Evolutionary conservation across 37 sponge, comb jelly and placozoan genomes (phyloP).

Genomic region (Beroe forskalii): DNA sequence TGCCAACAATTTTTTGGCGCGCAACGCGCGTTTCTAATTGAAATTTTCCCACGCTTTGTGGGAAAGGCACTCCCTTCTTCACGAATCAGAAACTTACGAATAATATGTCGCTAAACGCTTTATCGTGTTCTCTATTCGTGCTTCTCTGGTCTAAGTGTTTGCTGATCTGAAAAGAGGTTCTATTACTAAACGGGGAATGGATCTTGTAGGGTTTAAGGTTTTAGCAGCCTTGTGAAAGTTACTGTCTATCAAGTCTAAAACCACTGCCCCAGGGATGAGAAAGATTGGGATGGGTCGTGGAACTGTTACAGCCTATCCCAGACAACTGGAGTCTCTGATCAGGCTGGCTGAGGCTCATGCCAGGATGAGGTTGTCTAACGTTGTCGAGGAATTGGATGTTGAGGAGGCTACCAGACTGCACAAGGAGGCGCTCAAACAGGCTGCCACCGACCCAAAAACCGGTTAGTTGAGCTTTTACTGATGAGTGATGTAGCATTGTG

Average conservation of each 20-base stretch:
- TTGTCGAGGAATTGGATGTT: constrained; percentile 96
- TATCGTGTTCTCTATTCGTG: too few relatives aligned
- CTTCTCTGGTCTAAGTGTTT: too few relatives aligned
- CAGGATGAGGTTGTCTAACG: constrained; percentile 85
- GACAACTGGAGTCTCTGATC: constrained; percentile 98
- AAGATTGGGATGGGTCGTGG: constrained; percentile 88
- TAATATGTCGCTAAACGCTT: too few relatives aligned
- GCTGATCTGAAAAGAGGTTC: too few relatives aligned
- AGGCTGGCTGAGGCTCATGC: constrained; percentile 97
- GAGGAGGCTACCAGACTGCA: constrained; percentile 96
- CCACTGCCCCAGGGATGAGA: constrained; percentile 89
- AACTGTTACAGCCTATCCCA: constrained; percentile 92
- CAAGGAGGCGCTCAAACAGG: constrained; percentile 95
- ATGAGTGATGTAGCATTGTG: too few relatives aligned
- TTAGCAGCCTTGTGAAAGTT: too few relatives aligned
- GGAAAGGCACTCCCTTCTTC: too few relatives aligned
- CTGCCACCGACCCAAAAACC: constrained; percentile 98
- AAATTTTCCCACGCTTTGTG: constrained; percentile 62
- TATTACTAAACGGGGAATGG: too few relatives aligned
- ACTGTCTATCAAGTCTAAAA: too few relatives aligned
- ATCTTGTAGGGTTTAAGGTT: too few relatives aligned
- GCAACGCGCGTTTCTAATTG: background rate
- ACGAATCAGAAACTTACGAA: too few relatives aligned
- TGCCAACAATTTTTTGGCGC: constrained; percentile 54
- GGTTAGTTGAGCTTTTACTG: too few relatives aligned